phyloP scores from a whole-genome alignment of 1,140 invertebrate genomes.

The Drosophila chauvacae region DNA sequence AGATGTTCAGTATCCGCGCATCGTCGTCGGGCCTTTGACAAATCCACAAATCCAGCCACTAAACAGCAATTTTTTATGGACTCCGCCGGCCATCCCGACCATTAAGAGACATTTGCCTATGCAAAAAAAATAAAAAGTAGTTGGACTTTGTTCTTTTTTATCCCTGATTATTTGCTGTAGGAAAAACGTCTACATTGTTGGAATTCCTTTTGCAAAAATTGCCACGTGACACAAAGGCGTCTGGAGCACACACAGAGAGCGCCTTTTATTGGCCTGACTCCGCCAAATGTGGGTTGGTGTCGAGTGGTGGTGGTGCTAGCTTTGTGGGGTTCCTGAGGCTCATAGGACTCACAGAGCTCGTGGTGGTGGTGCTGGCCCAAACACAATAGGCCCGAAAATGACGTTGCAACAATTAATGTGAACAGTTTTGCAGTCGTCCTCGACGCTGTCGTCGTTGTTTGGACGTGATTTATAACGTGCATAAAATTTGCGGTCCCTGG shows the following conservation, averaged over 20 bases:
- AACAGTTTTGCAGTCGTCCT: conserved; percentile 78
- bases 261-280: conserved; percentile 70
- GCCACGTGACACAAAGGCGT: conserved; percentile 80
- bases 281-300: conserved; percentile 23
- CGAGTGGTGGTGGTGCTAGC: neutral
- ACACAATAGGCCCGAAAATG: conserved; percentile 79
- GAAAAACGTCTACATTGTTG: conserved; percentile 79
- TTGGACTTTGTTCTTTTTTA: conserved; percentile 45
- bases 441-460: conserved; percentile 59
- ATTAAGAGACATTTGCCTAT: conserved; percentile 58
- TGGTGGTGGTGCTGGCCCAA: conserved; percentile 19
- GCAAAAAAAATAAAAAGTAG: conserved; percentile 40
- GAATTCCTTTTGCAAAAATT: conserved; percentile 78
- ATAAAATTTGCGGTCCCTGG: conserved; percentile 75
- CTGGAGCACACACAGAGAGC: conserved; percentile 70
- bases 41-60: conserved; percentile 74
- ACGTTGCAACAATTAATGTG: conserved; percentile 82
- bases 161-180: conserved; percentile 59
- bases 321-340: conserved; percentile 12
- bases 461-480: conserved; percentile 78
- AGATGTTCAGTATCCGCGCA: conserved; percentile 43
- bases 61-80: conserved; percentile 69
- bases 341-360: conserved; percentile 16
- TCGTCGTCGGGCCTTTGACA: conserved; percentile 63
- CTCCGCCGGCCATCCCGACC: conserved; percentile 17